These are phyloP conservation scores for Taeniopygia guttata DNA, from an alignment of 2,797 vertebrate genomes.

Conservation along the genomic window DNA sequence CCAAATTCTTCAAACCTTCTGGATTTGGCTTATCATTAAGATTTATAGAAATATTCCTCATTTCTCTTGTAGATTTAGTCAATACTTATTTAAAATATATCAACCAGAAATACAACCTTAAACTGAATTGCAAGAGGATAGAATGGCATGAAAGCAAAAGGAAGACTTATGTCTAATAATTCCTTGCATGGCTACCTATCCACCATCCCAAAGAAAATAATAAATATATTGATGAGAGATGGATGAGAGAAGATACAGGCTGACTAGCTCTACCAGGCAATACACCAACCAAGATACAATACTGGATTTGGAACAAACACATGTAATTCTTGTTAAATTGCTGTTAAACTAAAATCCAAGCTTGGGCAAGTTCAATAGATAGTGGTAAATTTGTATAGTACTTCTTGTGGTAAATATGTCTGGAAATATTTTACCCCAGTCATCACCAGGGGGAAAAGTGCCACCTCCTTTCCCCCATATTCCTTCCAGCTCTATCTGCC, in stretches of 20 bases:
- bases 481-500: not conserved
- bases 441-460: not conserved
- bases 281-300: not conserved
- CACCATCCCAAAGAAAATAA: not conserved
- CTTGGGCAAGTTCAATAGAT: not conserved
- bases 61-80: not conserved
- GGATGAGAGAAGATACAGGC: not conserved
- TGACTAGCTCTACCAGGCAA: not conserved
- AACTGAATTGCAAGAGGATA: not conserved
- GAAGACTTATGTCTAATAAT: not conserved
- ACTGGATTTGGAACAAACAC: not conserved
- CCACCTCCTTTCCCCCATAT: not conserved
- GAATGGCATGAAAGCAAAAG: not conserved
- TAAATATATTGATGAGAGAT: rapidly evolving
- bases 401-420: not conserved
- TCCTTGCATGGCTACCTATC: not conserved
- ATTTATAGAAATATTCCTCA: not conserved
- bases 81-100: not conserved
- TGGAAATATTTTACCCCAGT: not conserved
- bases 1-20: not conserved
- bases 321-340: not conserved
- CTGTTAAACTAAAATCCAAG: not conserved
- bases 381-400: not conserved
- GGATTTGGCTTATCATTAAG: not conserved
- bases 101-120: not conserved